Percentiles rank a stretch among this genome's conserved stretches.
Conservation (phyloP, 2,113 vertebrate species). For the Patagioenas fasciata region DNA sequence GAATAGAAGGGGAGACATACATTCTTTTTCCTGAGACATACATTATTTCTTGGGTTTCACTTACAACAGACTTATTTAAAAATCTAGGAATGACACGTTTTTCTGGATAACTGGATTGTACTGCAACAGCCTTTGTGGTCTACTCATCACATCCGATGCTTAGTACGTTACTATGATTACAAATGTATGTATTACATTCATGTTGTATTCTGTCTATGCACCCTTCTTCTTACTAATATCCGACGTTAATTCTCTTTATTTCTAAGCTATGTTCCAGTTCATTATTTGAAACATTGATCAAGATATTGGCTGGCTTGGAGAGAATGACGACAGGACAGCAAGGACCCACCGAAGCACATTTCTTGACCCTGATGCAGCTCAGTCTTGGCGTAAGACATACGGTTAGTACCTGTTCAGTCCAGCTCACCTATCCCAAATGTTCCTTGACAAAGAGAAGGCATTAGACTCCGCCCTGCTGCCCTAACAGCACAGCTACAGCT, state of each 20-base stretch:
- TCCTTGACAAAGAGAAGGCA: background rate
- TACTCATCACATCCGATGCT: background rate
- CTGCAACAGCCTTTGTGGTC: background rate
- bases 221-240: background rate
- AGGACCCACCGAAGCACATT: background rate
- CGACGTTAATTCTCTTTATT: background rate
- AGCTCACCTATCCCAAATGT: background rate
- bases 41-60: background rate
- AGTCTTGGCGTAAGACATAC: background rate
- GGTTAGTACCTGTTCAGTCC: background rate
- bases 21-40: background rate
- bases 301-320: background rate
- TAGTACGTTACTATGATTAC: background rate
- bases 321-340: background rate
- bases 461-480: background rate
- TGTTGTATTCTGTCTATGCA: background rate
- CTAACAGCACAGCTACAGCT: background rate
- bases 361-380: background rate
- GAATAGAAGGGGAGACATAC: background rate
- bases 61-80: background rate
- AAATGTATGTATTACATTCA: background rate
- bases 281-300: background rate
- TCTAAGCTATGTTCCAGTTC: background rate
- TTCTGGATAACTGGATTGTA: background rate
- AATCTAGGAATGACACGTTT: fast-evolving